Conservation (phyloP, 2,113 vertebrate species). For the Tragelaphus strepsiceros region DNA sequence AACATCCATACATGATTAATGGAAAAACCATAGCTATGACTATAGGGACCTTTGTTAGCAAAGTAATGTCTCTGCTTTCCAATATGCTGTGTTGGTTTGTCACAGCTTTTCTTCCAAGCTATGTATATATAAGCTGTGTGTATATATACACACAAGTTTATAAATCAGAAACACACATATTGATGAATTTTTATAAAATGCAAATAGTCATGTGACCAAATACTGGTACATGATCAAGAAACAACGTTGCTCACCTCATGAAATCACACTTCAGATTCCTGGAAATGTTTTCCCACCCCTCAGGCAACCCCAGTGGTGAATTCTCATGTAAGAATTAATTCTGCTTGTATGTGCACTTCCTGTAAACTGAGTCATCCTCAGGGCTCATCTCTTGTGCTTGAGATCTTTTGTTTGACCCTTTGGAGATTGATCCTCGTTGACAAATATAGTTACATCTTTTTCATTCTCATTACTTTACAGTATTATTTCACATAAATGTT, state of each 20-base stretch:
- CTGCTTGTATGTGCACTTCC: background rate
- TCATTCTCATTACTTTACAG: background rate
- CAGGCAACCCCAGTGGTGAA: background rate
- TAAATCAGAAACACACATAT: background rate
- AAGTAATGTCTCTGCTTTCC: background rate
- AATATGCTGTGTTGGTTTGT: background rate
- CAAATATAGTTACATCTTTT: background rate
- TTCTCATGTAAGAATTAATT: background rate
- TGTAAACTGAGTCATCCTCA: background rate
- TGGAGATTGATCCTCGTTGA: background rate
- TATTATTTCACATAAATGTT: background rate
- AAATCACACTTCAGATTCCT: rapidly evolving
- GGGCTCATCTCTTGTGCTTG: background rate
- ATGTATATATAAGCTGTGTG: background rate
- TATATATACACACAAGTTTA: background rate
- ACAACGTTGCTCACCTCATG: background rate
- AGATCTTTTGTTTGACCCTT: background rate
- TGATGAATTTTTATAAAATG: background rate
- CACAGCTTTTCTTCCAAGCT: background rate
- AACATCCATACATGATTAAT: background rate
- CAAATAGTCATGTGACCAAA: background rate
- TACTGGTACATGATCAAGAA: background rate
- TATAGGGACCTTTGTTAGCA: background rate
- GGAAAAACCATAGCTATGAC: background rate
- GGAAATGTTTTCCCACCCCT: rapidly evolving